Evolutionary conservation across 2,888 invertebrate species (phyloP).

Genomic region (Mylabris sibirica): DNA sequence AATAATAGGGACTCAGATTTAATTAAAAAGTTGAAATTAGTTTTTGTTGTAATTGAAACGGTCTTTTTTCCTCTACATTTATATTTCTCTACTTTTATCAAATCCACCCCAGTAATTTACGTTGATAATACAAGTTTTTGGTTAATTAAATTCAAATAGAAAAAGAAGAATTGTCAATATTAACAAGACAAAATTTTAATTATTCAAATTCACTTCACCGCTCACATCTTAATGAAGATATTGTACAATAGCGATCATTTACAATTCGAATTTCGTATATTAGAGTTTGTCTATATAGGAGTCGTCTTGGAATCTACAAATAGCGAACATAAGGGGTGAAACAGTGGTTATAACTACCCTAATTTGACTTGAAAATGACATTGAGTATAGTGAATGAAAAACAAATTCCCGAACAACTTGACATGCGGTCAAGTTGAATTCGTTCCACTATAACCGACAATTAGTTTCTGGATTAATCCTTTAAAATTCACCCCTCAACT

Average conservation of each 20-base stretch:
- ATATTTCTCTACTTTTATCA: slow-evolving; percentile 59
- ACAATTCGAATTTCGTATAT: slow-evolving; percentile 4
- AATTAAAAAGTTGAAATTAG: slow-evolving; percentile 63
- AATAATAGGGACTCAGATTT: slow-evolving; percentile 53
- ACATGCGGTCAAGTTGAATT: no score
- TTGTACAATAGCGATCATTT: not conserved
- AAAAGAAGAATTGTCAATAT: not conserved
- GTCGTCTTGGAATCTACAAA: not conserved
- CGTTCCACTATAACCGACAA: no score
- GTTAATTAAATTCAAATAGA: slow-evolving; percentile 51
- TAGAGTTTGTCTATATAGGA: not conserved
- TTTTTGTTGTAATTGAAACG: slow-evolving; percentile 60
- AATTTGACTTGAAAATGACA: not conserved
- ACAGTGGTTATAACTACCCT: not conserved
- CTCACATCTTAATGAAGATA: not conserved
- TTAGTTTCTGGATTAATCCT: no score
- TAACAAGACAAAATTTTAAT: not conserved
- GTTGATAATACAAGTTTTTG: slow-evolving; percentile 54
- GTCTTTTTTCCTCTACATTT: slow-evolving; percentile 15
- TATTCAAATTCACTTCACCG: slow-evolving; percentile 18
- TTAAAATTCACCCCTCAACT: not conserved
- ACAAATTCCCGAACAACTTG: no score
- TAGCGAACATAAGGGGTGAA: not conserved
- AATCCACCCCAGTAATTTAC: slow-evolving; percentile 51
- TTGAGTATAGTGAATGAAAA: no score